Evolutionary conservation across 2,888 invertebrate genomes (phyloP).

Genomic region (Drosophila lutescens): DNA sequence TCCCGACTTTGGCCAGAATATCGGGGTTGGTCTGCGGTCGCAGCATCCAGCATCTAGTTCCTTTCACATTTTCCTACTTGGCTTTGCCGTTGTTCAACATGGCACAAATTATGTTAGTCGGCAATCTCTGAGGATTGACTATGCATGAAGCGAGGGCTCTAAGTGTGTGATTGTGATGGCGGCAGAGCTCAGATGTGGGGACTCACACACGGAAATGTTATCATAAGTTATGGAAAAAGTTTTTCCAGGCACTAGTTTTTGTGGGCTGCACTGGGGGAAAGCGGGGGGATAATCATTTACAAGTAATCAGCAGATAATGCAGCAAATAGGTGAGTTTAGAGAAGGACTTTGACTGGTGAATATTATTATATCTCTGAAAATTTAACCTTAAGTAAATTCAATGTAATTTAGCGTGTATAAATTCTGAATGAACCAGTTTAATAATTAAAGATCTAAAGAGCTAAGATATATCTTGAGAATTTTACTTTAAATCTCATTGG

Average conservation of each 20-base stretch:
- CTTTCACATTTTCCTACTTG: neutral
- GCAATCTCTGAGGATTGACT: slow-evolving; percentile 78
- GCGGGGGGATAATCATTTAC: neutral
- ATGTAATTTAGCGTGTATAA: no score
- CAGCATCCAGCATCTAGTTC: neutral
- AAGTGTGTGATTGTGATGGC: slow-evolving; percentile 1
- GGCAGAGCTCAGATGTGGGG: slow-evolving; percentile 5
- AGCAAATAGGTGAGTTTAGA: neutral
- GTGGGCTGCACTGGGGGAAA: slow-evolving; percentile 49
- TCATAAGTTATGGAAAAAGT: slow-evolving; percentile 77
- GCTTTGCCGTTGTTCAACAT: slow-evolving; percentile 58
- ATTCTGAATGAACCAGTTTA: no score
- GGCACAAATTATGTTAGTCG: slow-evolving; percentile 76
- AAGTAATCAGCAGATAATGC: neutral
- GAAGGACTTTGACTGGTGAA: no score
- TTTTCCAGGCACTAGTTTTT: slow-evolving; percentile 48
- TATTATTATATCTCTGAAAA: no score
- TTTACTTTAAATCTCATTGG: neutral
- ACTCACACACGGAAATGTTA: slow-evolving; percentile 66
- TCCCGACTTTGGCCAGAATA: slow-evolving; percentile 24
- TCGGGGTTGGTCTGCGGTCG: slow-evolving; percentile 21
- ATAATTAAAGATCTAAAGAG: no score
- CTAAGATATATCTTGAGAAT: neutral
- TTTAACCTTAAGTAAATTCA: no score
- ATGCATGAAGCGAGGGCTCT: slow-evolving; percentile 39